Evolutionary conservation across 2,113 vertebrate genomes (phyloP), one percentile per base, ranked within the genome.

Genomic region (Macrotus californicus): DNA sequence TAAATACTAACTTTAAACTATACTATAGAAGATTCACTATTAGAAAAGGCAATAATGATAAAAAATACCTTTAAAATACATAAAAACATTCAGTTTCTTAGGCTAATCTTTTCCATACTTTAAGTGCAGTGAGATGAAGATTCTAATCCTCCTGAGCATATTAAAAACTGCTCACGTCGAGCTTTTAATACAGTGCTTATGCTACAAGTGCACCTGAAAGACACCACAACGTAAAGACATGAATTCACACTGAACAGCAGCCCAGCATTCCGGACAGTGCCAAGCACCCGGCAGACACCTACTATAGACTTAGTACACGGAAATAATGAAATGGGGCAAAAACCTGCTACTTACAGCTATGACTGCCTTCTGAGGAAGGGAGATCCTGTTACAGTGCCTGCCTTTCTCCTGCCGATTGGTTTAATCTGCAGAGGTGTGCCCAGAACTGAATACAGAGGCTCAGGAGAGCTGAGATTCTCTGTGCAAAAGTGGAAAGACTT

Each of bases 361-460:
- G 15, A 1, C 14, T 36, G n/a, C 67, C 10, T 54, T 46, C 77
- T 12, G 54, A 41, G 48, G 22, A 26, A 2, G 29, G 36, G 0
- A 2, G 66, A 19, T 9, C 31, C 54, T 1, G 2, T 8, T 0
- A 18, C 0, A 19, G 18, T 0, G 16, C 26, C 66, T 39, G 83
- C 50, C 54, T 14, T n/a, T 18, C 10, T n/a, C 41, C 93, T 54
- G 64, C 22, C 4, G 39, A 29, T 2, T 29, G 12, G 13, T 15
- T 22, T 39, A 24, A 4, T 7, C 26, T 12, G 36, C 84, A 39
- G 46, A 85, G 26, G 31, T 24, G 29, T 41, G 31, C 15, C 7
- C 54, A 19, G 16, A 1, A 41, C 10, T 13, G 31, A 41, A 8
- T 11, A 1, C 4, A 59, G 64, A 83, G 24, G 36, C 39, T 6